phyloP scores from a whole-genome alignment of 2,797 vertebrate species.

The Gymnoscopelus braueri region DNA sequence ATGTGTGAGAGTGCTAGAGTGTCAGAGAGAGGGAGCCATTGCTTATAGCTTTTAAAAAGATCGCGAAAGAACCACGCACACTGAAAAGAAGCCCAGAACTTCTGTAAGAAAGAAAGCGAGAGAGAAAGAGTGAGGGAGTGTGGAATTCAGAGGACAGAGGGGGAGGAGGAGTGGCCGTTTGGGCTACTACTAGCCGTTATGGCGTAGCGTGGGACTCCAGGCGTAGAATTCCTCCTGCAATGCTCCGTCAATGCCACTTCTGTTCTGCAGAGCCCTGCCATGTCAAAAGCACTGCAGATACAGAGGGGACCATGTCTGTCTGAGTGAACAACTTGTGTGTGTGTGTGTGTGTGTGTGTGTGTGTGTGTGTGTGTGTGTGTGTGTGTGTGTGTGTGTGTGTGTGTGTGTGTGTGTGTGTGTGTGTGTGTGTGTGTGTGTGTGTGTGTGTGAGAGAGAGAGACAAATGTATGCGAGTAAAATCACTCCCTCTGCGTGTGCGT shows the following conservation, averaged over 20 bases:
- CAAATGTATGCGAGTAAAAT: too few species aligned
- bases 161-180: slow-evolving; percentile 46
- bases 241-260: slow-evolving; percentile 77
- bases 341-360: slow-evolving; percentile 61
- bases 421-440: too few species aligned
- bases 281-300: slow-evolving; percentile 67
- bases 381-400: too few species aligned
- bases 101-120: slow-evolving; percentile 26
- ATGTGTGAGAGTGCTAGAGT: slow-evolving; percentile 15
- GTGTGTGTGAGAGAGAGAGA: too few species aligned
- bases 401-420: too few species aligned
- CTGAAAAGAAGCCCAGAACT: slow-evolving; percentile 47
- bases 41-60: slow-evolving; percentile 30
- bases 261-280: slow-evolving; percentile 71
- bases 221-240: slow-evolving; percentile 78
- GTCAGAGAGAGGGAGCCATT: slow-evolving; percentile 8
- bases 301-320: slow-evolving; percentile 75
- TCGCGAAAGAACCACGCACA: slow-evolving; percentile 44
- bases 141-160: slow-evolving; percentile 66
- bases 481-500: slow-evolving; percentile 41
- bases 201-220: slow-evolving; percentile 61
- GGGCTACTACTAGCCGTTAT: slow-evolving; percentile 50
- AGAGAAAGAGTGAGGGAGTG: slow-evolving; percentile 38
- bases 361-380: too few species aligned
- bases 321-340: slow-evolving; percentile 21